phyloP scores from a whole-genome alignment of 2,797 vertebrate genomes.

The Coccyzus lansbergi region DNA sequence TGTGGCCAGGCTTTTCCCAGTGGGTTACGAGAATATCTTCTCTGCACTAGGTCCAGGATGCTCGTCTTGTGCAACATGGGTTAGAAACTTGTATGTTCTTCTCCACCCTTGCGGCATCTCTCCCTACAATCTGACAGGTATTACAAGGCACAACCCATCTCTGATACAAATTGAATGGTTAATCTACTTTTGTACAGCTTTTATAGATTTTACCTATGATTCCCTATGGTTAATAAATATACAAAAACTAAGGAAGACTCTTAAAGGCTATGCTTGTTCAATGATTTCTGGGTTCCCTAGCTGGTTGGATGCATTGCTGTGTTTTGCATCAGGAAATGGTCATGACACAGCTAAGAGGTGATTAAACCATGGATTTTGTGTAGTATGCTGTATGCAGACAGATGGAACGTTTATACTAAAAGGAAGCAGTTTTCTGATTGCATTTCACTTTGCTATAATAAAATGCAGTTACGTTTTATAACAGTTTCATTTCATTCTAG shows the following conservation, averaged over 20 bases:
- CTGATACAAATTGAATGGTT: neutral
- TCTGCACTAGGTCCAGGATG: neutral
- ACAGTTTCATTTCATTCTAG: slow-evolving; percentile 31
- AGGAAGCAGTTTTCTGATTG: slow-evolving; percentile 14
- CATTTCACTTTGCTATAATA: neutral
- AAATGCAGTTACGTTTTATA: slow-evolving; percentile 32
- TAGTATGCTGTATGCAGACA: neutral
- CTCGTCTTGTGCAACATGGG: neutral
- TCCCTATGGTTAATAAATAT: neutral
- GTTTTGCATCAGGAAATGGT: neutral
- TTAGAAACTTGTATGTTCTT: accelerated
- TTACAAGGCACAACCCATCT: neutral
- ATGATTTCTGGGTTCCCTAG: neutral
- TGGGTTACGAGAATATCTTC: neutral
- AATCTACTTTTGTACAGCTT: neutral
- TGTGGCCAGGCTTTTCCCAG: neutral
- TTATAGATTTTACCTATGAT: neutral
- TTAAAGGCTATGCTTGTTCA: neutral
- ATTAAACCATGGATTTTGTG: neutral
- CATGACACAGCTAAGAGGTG: neutral
- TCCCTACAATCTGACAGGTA: too few species aligned
- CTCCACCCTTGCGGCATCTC: neutral
- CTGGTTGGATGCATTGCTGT: neutral
- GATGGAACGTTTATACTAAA: slow-evolving; percentile 12
- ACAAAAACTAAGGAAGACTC: neutral